Percentiles rank a stretch among this genome's conserved stretches.
phyloP scores from a whole-genome alignment of 2,888 invertebrate genomes.

The Lamellibrachia satsuma region DNA sequence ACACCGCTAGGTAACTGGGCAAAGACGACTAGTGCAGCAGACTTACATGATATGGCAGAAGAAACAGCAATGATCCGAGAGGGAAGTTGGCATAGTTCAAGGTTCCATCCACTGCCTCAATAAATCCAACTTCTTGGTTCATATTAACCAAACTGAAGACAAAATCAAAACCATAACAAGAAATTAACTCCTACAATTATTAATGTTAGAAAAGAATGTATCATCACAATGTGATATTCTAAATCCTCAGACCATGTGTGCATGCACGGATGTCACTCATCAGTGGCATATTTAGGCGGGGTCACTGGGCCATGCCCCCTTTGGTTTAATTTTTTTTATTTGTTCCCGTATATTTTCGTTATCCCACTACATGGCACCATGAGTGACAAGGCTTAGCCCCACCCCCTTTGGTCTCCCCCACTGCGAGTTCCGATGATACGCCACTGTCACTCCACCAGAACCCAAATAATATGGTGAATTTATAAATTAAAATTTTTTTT shows the following conservation, averaged over 20 bases:
- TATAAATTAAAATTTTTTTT: too few relatives aligned
- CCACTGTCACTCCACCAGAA: neutral
- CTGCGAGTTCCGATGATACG: too few relatives aligned
- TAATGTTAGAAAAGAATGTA: neutral
- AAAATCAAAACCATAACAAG: neutral
- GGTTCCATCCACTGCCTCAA: slow-evolving; percentile 48
- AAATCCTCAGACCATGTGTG: neutral
- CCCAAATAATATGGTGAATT: neutral
- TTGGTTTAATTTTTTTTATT: too few relatives aligned
- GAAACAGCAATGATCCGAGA: slow-evolving; percentile 53
- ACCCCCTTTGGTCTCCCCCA: too few relatives aligned
- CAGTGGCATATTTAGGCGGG: too few relatives aligned
- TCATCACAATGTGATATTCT: neutral
- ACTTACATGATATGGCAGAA: slow-evolving; percentile 56
- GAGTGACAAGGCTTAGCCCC: too few relatives aligned
- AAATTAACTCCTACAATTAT: neutral
- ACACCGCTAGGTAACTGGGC: neutral
- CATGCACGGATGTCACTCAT: neutral
- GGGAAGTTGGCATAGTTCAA: slow-evolving; percentile 54
- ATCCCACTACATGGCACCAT: too few relatives aligned
- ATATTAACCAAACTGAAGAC: slow-evolving; percentile 48
- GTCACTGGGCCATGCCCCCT: too few relatives aligned
- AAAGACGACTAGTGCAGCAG: neutral
- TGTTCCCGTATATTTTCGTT: too few relatives aligned
- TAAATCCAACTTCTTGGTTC: slow-evolving; percentile 59